phyloP scores from a whole-genome alignment of 1,140 invertebrate genomes.

The Drosophila elegans region DNA sequence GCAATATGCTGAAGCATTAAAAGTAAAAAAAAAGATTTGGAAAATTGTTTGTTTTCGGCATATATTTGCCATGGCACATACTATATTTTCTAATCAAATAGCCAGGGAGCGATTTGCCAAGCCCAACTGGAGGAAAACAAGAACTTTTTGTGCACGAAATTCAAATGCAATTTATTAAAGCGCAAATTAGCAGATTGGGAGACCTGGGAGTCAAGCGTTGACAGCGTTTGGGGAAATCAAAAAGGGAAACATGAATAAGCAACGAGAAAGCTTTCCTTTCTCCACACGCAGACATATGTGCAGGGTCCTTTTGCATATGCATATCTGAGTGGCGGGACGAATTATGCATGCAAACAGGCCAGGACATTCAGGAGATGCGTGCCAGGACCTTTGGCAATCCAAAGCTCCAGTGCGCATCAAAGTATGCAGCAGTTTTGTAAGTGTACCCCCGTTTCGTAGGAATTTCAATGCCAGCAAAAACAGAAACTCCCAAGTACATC shows the following conservation, averaged over 20 bases:
- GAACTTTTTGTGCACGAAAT: constrained; percentile 32
- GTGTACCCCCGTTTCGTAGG: constrained; percentile 22
- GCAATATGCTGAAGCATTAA: background rate
- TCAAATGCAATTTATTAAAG: constrained; percentile 72
- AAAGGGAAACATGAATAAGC: constrained; percentile 53
- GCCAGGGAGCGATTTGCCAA: background rate
- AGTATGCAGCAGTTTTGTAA: constrained; percentile 65
- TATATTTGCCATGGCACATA: background rate
- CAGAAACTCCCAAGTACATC: constrained; percentile 9
- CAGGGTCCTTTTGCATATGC: constrained; percentile 45
- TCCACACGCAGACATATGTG: constrained; percentile 17
- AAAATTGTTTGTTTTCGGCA: background rate
- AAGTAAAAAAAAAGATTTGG: background rate
- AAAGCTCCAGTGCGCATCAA: constrained; percentile 59
- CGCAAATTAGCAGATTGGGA: constrained; percentile 54
- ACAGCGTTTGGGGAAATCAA: constrained; percentile 57
- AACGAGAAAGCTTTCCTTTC: constrained; percentile 40
- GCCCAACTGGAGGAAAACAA: background rate
- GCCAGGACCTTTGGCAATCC: constrained; percentile 59
- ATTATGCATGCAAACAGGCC: constrained; percentile 58
- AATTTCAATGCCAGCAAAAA: constrained; percentile 34
- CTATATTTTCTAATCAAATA: constrained; percentile 3
- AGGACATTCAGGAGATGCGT: constrained; percentile 25
- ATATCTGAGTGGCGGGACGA: constrained; percentile 36
- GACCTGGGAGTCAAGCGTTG: constrained; percentile 31